These are phyloP conservation scores for Napeogenes sylphis DNA, from an alignment of 2,888 invertebrate species.

Conservation along the genomic window DNA sequence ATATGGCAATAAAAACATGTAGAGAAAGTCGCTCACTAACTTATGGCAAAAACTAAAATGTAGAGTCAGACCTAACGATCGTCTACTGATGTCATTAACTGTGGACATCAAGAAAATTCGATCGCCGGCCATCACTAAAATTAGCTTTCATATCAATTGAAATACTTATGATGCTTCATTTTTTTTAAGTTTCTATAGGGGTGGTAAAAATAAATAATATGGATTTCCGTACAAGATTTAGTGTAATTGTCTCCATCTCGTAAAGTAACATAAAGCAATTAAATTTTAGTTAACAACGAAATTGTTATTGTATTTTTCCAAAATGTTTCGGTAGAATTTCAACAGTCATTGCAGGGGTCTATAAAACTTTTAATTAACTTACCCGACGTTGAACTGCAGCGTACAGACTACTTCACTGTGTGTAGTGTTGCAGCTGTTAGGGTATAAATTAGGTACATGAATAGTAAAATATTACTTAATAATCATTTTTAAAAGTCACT, in stretches of 20 bases:
- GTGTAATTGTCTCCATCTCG: no score
- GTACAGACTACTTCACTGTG: conserved; percentile 1
- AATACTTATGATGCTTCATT: neutral
- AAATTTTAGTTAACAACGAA: conserved; percentile 12
- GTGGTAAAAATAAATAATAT: no score
- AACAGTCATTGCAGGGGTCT: conserved; percentile 41
- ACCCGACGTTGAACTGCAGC: conserved; percentile 14
- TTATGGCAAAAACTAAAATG: conserved; percentile 66
- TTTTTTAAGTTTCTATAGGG: neutral
- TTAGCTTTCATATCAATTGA: conserved; percentile 34
- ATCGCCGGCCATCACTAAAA: conserved; percentile 61
- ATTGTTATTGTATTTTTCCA: conserved; percentile 23
- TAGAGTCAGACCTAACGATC: conserved; percentile 59
- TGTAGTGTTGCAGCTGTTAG: neutral
- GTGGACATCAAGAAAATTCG: conserved; percentile 34
- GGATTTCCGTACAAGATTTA: no score
- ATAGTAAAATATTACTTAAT: neutral
- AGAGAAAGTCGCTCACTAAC: conserved; percentile 59
- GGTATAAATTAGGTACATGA: neutral
- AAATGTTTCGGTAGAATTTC: conserved; percentile 42
- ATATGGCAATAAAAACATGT: conserved; percentile 39
- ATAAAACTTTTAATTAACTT: conserved; percentile 57
- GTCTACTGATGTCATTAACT: conserved; percentile 66
- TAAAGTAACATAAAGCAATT: conserved; percentile 2
- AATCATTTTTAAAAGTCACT: neutral